Evolutionary conservation across 2,888 invertebrate genomes (phyloP), one percentile per base, ranked within the genome.

Genomic region (Arge pagana): DNA sequence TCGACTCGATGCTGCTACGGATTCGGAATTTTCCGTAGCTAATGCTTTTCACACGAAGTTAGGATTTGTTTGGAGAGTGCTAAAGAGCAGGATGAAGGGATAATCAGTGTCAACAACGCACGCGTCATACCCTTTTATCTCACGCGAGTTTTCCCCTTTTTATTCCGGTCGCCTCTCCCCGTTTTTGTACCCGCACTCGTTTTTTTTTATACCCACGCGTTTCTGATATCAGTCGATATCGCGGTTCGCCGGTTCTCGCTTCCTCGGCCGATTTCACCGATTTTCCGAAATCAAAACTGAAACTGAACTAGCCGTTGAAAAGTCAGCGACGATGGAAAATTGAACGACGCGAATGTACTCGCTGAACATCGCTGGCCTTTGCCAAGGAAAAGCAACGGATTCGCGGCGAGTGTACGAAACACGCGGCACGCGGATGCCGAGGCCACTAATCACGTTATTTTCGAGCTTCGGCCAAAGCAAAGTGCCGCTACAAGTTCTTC

Each of bases 81-180:
- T 60, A 63, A 64, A 66, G 63, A 59, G n/a, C n/a, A n/a, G 63
- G 62, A 64, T 57, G 59, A 63, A 58, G 56, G 59, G 62, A 65
- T 67, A 65, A 67, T 67, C 67, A 62, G 57, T 51, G 52, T 61
- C 66, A 66, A 66, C 66, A 63, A 48, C 54, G 59, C 62, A 60
- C 56, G 62, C 59, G 65, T 59, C 62, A 56, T n/a, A n/a, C n/a
- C n/a, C n/a, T n/a, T n/a, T 10, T 26, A 26, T 3, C 8, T 10
- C 28, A 26, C n/a, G n/a, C 28, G 28, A n/a, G 28, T 3, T 10
- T n/a, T n/a, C 28, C 4, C 28, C 52, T 60, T 64, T 56, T 66
- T 67, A 66, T 66, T n/a, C 10, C 10, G 28, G n/a, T 3, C n/a
- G 8, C n/a, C n/a, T 26, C 8, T 26, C n/a, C 28, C 28, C 28